Evolutionary conservation across 2,113 vertebrate genomes (phyloP).

Genomic region (Calidris pygmaea): DNA sequence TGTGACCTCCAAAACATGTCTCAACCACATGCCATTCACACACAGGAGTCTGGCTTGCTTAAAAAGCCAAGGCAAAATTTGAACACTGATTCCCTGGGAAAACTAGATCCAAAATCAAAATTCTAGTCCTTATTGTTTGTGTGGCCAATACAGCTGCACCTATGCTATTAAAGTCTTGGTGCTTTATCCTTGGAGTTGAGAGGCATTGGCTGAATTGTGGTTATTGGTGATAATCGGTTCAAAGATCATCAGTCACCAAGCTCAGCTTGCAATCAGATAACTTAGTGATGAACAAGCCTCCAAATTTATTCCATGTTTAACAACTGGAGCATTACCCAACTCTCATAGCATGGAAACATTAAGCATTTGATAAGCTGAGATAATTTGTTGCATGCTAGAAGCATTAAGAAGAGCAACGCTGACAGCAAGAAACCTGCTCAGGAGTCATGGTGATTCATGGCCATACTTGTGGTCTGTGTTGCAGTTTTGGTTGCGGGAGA

Average conservation of each 20-base stretch:
- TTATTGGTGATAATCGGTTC: neutral
- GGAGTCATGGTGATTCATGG: neutral
- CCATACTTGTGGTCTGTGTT: neutral
- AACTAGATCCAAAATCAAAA: neutral
- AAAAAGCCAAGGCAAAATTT: neutral
- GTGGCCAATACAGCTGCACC: neutral
- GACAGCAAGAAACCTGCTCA: neutral
- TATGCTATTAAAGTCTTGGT: neutral
- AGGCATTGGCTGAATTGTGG: neutral
- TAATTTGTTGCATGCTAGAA: neutral
- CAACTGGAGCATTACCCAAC: neutral
- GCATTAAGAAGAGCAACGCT: neutral
- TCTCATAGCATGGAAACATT: neutral
- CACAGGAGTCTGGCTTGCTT: neutral
- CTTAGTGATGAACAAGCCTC: neutral
- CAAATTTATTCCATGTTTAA: neutral
- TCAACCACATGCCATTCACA: neutral
- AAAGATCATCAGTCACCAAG: neutral
- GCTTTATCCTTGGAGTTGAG: neutral
- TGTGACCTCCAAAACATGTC: neutral
- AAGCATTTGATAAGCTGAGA: neutral
- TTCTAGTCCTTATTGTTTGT: neutral
- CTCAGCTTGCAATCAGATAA: neutral
- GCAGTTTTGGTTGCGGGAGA: neutral
- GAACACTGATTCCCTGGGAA: neutral